These are phyloP conservation scores for Gobius niger DNA, from an alignment of 2,113 vertebrate genomes.

Conservation along the genomic window DNA sequence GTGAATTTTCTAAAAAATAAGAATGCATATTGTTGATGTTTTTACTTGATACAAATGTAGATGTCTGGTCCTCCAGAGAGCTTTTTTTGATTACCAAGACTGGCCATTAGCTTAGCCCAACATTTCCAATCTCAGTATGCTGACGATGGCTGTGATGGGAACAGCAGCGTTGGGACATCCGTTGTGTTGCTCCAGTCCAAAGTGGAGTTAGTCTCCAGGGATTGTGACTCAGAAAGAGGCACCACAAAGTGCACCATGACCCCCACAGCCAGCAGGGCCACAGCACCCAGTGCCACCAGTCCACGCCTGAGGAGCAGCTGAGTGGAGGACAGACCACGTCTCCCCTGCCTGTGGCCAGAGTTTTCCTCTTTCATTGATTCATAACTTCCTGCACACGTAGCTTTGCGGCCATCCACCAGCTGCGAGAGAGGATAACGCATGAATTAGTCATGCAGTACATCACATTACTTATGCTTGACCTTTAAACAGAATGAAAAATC, in stretches of 20 bases:
- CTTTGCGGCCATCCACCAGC: conserved; percentile 46
- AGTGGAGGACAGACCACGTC: conserved; percentile 47
- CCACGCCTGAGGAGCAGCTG: conserved; percentile 76
- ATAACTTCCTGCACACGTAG: background rate
- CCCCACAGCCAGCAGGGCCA: conserved; percentile 63
- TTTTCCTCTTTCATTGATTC: background rate
- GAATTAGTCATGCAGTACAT: background rate
- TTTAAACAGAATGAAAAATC: background rate
- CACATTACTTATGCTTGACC: background rate
- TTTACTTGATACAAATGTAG: too few relatives aligned
- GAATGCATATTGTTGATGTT: too few relatives aligned
- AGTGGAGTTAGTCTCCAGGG: conserved; percentile 51
- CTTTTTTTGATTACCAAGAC: too few relatives aligned
- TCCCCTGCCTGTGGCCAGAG: conserved; percentile 10
- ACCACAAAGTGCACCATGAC: conserved; percentile 50
- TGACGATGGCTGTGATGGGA: background rate
- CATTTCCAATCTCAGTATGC: background rate
- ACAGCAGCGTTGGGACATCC: conserved; percentile 14
- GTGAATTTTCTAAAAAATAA: too few relatives aligned
- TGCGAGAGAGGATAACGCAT: conserved; percentile 12
- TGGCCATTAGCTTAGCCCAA: background rate
- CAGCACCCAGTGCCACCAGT: conserved; percentile 48
- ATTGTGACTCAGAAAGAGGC: conserved; percentile 50
- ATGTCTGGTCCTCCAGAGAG: too few relatives aligned
- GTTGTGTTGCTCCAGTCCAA: conserved; percentile 52